Conservation (phyloP, 2,113 vertebrate species). For the Uria aalge region DNA sequence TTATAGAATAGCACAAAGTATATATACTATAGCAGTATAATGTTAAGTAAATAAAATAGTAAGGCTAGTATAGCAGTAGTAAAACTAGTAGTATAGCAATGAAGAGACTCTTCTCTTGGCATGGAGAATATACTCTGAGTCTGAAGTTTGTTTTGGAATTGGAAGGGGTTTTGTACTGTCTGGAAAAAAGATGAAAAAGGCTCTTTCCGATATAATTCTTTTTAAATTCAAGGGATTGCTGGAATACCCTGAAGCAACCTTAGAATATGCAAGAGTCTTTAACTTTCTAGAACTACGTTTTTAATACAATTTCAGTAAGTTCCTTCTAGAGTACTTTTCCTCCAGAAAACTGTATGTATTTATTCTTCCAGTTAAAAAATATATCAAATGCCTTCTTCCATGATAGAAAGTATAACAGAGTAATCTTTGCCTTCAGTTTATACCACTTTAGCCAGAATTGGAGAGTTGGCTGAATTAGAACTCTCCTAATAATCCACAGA, state of each 20-base stretch:
- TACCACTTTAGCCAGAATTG: neutral
- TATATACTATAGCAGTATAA: neutral
- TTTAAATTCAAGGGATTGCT: slow-evolving; percentile 26
- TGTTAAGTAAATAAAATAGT: neutral
- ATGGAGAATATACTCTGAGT: neutral
- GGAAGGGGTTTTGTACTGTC: neutral
- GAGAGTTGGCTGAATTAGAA: neutral
- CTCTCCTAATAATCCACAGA: neutral
- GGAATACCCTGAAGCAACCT: neutral
- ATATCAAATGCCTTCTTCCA: neutral
- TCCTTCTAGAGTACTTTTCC: neutral
- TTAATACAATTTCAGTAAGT: neutral
- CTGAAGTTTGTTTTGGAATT: slow-evolving; percentile 14
- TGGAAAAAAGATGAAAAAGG: slow-evolving; percentile 12
- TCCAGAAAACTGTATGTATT: neutral
- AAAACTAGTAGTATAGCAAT: neutral
- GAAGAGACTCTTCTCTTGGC: neutral
- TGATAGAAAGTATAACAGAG: neutral
- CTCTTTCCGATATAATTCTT: neutral
- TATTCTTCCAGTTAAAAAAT: neutral
- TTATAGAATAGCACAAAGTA: neutral
- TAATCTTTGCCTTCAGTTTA: neutral
- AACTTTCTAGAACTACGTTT: neutral
- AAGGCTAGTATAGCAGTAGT: neutral
- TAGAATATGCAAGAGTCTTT: slow-evolving; percentile 29